A percentile compares a stretch with the other conserved stretches of the same genome.
phyloP scores from a whole-genome alignment of 2,113 vertebrate genomes.

The Cyanoliseus patagonus region DNA sequence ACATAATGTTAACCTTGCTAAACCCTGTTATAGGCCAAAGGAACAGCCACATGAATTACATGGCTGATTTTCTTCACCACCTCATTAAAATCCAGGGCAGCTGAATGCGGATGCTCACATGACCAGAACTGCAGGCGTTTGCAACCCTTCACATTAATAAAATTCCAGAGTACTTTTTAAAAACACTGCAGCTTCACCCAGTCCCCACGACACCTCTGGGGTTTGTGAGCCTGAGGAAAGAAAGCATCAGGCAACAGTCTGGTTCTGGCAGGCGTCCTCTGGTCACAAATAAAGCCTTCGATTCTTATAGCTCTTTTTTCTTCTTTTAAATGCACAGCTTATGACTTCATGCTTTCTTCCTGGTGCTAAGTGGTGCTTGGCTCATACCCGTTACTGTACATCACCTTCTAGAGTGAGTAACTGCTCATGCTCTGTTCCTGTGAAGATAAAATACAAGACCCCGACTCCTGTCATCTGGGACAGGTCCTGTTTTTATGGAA shows the following conservation, averaged over 20 bases:
- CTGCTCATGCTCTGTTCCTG: not conserved
- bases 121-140: not conserved
- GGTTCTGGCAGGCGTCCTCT: not conserved
- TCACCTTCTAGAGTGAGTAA: slow-evolving; percentile 8
- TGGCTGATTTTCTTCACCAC: not conserved
- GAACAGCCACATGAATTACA: not conserved
- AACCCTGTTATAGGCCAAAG: not conserved
- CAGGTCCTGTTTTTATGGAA: not conserved
- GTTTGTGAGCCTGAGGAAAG: not conserved
- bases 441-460: not conserved
- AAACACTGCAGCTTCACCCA: not conserved
- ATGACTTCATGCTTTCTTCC: slow-evolving; percentile 30
- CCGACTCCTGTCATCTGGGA: not conserved
- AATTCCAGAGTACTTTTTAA: slow-evolving; percentile 10
- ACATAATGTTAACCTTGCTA: not conserved
- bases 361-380: not conserved
- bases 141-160: not conserved
- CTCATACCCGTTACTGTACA: not conserved
- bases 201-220: not conserved
- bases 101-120: not conserved
- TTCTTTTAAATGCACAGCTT: slow-evolving; percentile 15
- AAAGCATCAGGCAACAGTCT: not conserved
- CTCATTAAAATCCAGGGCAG: slow-evolving; percentile 10
- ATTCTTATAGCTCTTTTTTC: not conserved
- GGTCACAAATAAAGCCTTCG: slow-evolving; percentile 22